phyloP scores from a whole-genome alignment of 2,113 vertebrate genomes.

The Donacobius atricapilla region DNA sequence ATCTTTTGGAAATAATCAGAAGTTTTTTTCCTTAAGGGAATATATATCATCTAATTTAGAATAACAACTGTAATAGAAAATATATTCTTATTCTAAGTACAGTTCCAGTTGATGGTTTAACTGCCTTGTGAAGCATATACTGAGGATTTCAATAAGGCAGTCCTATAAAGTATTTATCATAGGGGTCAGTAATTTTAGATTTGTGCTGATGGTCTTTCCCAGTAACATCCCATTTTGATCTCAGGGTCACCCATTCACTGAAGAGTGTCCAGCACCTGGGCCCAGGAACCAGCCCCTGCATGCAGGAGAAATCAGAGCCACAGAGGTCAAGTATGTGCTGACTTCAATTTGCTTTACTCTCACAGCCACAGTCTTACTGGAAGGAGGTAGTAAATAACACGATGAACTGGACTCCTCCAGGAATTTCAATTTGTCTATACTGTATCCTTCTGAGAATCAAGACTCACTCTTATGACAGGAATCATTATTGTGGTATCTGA shows the following conservation, averaged over 20 bases:
- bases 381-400: not conserved
- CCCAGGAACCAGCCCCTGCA: not conserved
- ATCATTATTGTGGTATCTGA: not conserved
- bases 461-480: not conserved
- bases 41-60: not conserved
- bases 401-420: not conserved
- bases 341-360: not conserved
- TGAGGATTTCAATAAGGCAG: not conserved
- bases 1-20: not conserved
- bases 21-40: not conserved
- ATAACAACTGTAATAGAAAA: not conserved
- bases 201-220: not conserved
- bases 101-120: not conserved
- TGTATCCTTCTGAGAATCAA: not conserved
- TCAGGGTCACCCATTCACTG: not conserved
- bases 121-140: rapidly evolving
- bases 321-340: not conserved
- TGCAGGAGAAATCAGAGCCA: not conserved
- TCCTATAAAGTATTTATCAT: not conserved
- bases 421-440: not conserved
- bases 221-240: not conserved
- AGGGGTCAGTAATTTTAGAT: not conserved
- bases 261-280: not conserved
- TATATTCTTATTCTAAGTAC: not conserved
- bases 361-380: not conserved